Percentiles rank a stretch among this genome's conserved stretches.
Conservation (phyloP, 2,113 vertebrate species). For the Nipponia nippon region DNA sequence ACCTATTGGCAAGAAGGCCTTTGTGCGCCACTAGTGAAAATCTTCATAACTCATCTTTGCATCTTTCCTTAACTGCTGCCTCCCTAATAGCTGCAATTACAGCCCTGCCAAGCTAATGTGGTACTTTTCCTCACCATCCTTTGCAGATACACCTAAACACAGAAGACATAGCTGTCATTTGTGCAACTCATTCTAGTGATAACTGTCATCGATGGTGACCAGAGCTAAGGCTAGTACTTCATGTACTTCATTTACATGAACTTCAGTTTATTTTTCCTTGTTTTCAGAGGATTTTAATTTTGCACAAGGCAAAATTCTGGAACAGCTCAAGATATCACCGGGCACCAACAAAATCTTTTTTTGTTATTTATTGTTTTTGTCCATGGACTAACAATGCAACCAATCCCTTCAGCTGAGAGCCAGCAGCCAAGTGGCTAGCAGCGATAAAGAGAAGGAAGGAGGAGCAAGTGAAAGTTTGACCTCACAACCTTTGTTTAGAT, state of each 20-base stretch:
- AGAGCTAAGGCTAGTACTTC: not conserved
- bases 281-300: not conserved
- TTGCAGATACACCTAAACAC: not conserved
- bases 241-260: not conserved
- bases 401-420: not conserved
- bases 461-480: conserved; percentile 31
- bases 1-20: not conserved
- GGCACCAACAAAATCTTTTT: not conserved
- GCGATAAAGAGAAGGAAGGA: conserved; percentile 28
- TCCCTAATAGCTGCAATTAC: not conserved
- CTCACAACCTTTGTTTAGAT: conserved; percentile 26
- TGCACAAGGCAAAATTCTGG: not conserved
- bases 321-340: not conserved
- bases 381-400: not conserved
- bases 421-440: not conserved
- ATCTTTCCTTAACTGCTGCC: not conserved
- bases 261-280: not conserved
- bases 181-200: not conserved
- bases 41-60: not conserved
- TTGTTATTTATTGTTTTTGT: not conserved
- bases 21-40: not conserved
- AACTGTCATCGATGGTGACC: rapidly evolving
- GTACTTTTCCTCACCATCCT: not conserved
- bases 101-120: not conserved
- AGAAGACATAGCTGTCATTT: not conserved